Evolutionary conservation across 2,797 vertebrate genomes (phyloP).

Genomic region (Characodon lateralis): DNA sequence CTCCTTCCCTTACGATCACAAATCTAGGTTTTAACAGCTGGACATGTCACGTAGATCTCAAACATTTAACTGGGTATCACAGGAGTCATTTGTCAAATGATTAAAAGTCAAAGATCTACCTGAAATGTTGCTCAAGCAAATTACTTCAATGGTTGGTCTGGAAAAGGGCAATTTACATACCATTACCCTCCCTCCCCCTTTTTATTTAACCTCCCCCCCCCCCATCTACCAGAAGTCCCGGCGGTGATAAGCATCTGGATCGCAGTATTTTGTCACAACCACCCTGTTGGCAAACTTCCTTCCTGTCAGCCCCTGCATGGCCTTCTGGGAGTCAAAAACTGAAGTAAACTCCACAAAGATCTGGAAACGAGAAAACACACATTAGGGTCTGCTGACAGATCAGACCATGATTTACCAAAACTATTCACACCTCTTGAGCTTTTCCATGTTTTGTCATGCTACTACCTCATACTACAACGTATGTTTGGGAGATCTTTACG

Average conservation of each 20-base stretch:
- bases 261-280: conserved; percentile 96
- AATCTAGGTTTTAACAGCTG: conserved; percentile 22
- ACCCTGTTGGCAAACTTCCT: conserved; percentile 96
- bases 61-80: conserved; percentile 39
- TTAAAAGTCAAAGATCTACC: conserved; percentile 54
- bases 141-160: conserved; percentile 54
- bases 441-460: not conserved
- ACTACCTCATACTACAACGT: not conserved
- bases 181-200: conserved; percentile 9
- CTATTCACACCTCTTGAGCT: not conserved
- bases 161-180: conserved; percentile 51
- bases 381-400: not conserved
- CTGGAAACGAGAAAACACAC: conserved; percentile 59
- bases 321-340: conserved; percentile 95
- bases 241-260: conserved; percentile 94
- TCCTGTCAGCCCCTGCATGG: conserved; percentile 94
- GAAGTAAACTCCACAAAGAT: conserved; percentile 96
- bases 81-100: conserved; percentile 42
- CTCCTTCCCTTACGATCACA: conserved; percentile 19
- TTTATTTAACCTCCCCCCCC: conserved; percentile 11
- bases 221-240: conserved; percentile 92
- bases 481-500: not conserved
- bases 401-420: not conserved
- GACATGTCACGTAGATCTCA: conserved; percentile 55
- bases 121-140: conserved; percentile 45